These are phyloP conservation scores for Gymnodraco acuticeps DNA, from an alignment of 2,797 vertebrate species.

Conservation along the genomic window DNA sequence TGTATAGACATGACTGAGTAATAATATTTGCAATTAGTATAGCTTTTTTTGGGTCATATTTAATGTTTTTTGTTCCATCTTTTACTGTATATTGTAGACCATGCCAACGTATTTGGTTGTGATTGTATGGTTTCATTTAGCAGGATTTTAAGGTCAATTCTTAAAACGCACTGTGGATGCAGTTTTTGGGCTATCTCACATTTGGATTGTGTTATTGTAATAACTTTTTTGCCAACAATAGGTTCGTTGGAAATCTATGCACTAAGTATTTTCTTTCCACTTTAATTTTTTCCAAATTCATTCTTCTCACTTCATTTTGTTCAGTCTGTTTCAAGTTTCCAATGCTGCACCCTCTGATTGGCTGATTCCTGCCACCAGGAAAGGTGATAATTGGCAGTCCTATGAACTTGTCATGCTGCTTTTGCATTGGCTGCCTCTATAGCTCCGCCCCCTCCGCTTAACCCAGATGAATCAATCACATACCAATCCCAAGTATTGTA, in stretches of 20 bases:
- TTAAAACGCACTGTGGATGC: constrained; percentile 15
- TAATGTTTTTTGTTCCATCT: neutral
- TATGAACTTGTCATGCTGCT: constrained; percentile 50
- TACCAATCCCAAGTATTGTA: constrained; percentile 39
- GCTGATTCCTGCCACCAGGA: constrained; percentile 86
- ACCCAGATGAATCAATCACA: constrained; percentile 57
- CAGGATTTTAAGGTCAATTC: neutral
- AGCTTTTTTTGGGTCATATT: constrained; percentile 29
- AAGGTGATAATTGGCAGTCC: constrained; percentile 84
- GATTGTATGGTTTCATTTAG: constrained; percentile 6
- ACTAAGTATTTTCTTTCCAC: constrained; percentile 31
- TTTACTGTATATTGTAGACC: constrained; percentile 13
- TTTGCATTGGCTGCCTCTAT: constrained; percentile 60
- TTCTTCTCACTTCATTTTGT: constrained; percentile 74
- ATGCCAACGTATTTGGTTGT: constrained; percentile 1
- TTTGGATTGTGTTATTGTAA: constrained; percentile 2
- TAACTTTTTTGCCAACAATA: neutral
- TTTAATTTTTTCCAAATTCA: constrained; percentile 44
- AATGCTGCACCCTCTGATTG: constrained; percentile 90
- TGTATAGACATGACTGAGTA: constrained; percentile 25
- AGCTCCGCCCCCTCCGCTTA: constrained; percentile 27
- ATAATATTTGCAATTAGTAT: neutral
- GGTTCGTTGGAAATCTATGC: constrained; percentile 10
- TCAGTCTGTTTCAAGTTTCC: constrained; percentile 91
- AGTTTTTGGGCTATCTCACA: neutral